These are phyloP conservation scores for Protomyctophum bolini DNA, from an alignment of 2,113 vertebrate species.

Conservation along the genomic window DNA sequence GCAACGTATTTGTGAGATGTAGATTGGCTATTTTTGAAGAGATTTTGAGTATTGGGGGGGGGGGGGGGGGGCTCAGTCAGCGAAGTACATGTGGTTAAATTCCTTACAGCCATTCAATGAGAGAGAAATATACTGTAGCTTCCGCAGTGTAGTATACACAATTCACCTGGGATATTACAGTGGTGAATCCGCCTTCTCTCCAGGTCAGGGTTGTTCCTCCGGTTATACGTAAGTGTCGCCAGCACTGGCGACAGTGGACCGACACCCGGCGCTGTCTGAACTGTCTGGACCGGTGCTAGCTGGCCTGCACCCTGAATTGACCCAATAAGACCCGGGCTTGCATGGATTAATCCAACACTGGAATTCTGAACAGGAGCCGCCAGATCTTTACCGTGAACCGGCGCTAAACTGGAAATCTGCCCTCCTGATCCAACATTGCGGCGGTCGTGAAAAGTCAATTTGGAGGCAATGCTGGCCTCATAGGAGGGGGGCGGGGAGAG, in stretches of 20 bases:
- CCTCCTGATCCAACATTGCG: slow-evolving; percentile 28
- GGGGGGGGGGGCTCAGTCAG: no score
- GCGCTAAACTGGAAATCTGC: slow-evolving; percentile 28
- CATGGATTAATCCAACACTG: slow-evolving; percentile 17
- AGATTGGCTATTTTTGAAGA: no score
- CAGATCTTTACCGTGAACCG: slow-evolving; percentile 29
- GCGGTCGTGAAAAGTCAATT: slow-evolving; percentile 84
- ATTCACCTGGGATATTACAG: slow-evolving; percentile 92
- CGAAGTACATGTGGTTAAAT: no score
- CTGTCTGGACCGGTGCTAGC: slow-evolving; percentile 79
- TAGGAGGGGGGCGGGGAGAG: slow-evolving; percentile 93
- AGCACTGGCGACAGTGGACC: slow-evolving; percentile 80
- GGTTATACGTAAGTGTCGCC: slow-evolving; percentile 87
- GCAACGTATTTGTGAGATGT: no score
- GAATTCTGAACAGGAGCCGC: slow-evolving; percentile 8
- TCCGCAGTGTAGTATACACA: background rate
- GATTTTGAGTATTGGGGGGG: no score
- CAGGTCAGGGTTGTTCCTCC: slow-evolving; percentile 94
- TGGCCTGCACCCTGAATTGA: slow-evolving; percentile 78
- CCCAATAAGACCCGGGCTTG: slow-evolving; percentile 15
- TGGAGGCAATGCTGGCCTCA: slow-evolving; percentile 92
- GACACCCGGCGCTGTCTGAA: slow-evolving; percentile 47
- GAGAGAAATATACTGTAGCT: background rate
- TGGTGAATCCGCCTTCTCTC: slow-evolving; percentile 96
- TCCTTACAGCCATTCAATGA: background rate